phyloP scores from a whole-genome alignment of 2,797 vertebrate genomes.

The Acrossocheilus fasciatus region DNA sequence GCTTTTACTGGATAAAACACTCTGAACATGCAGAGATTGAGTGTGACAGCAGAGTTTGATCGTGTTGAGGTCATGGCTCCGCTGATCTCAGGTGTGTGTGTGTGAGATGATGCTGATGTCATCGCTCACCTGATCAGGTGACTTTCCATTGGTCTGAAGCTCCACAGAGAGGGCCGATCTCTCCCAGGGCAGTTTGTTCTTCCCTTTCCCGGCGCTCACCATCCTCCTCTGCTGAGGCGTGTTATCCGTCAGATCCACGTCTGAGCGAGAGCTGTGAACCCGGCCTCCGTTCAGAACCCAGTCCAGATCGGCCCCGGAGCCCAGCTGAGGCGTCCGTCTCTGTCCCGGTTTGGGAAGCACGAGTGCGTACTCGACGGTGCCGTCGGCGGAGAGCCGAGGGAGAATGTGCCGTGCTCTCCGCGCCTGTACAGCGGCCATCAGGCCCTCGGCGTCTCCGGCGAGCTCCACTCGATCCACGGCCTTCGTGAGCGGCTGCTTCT shows the following conservation, averaged over 20 bases:
- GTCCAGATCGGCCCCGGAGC: constrained; percentile 84
- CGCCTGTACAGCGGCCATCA: constrained; percentile 87
- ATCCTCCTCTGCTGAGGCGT: constrained; percentile 78
- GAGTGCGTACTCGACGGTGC: constrained; percentile 84
- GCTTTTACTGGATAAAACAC: background rate
- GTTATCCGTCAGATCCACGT: constrained; percentile 65
- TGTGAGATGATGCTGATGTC: background rate
- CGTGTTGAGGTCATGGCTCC: background rate
- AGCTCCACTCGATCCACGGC: constrained; percentile 86
- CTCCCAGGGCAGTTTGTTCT: constrained; percentile 94
- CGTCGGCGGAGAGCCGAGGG: constrained; percentile 80
- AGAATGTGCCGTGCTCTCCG: constrained; percentile 85
- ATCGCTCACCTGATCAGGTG: constrained; percentile 74
- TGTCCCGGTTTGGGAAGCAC: constrained; percentile 79
- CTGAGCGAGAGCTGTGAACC: constrained; percentile 79
- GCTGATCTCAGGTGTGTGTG: background rate
- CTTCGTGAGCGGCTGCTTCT: constrained; percentile 81
- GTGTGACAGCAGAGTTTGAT: background rate
- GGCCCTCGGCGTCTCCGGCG: constrained; percentile 81
- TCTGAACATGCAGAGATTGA: background rate
- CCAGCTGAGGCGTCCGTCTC: constrained; percentile 66
- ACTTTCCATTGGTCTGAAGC: constrained; percentile 62
- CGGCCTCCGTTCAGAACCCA: constrained; percentile 86
- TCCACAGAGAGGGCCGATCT: constrained; percentile 66
- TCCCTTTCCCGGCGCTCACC: constrained; percentile 89